Conservation (phyloP, 92 coral and sea anemone genomes). For the Phenganax marumi region DNA sequence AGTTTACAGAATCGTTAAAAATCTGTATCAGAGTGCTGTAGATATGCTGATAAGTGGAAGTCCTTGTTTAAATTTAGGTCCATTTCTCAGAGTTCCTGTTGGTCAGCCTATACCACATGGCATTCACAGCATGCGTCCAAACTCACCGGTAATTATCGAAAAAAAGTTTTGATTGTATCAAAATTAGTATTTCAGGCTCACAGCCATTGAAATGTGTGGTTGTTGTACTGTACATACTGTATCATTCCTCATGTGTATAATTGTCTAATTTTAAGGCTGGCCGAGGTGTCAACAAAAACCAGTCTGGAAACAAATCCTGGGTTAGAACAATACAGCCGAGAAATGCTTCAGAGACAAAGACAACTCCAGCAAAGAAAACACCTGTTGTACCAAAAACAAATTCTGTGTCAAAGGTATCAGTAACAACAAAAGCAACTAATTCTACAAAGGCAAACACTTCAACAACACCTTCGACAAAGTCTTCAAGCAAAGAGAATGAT, state of each 20-base stretch:
- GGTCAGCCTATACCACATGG: not conserved
- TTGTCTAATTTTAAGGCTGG: conserved; percentile 6
- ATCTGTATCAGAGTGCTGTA: not conserved
- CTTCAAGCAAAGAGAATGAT: not conserved
- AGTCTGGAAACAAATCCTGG: not conserved
- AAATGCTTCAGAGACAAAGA: no score
- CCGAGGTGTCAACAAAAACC: not conserved
- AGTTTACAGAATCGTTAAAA: not conserved
- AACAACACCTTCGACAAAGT: not conserved
- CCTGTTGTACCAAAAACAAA: no score
- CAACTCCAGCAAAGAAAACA: not conserved
- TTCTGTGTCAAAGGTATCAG: no score
- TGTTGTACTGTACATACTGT: not conserved
- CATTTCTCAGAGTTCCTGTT: conserved; percentile 10
- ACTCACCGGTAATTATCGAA: not conserved
- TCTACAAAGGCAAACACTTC: no score
- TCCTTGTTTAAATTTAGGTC: not conserved
- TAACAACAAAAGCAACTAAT: no score
- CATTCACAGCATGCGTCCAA: not conserved
- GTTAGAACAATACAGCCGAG: not conserved
- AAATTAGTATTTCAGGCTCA: not conserved
- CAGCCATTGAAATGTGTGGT: not conserved
- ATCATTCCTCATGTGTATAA: not conserved
- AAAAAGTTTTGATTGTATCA: not conserved
- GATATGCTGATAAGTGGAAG: not conserved